A percentile compares a stretch with the other conserved stretches of the same genome.
Conservation (phyloP, 2,888 invertebrate species). For the Sesamia inferens region DNA sequence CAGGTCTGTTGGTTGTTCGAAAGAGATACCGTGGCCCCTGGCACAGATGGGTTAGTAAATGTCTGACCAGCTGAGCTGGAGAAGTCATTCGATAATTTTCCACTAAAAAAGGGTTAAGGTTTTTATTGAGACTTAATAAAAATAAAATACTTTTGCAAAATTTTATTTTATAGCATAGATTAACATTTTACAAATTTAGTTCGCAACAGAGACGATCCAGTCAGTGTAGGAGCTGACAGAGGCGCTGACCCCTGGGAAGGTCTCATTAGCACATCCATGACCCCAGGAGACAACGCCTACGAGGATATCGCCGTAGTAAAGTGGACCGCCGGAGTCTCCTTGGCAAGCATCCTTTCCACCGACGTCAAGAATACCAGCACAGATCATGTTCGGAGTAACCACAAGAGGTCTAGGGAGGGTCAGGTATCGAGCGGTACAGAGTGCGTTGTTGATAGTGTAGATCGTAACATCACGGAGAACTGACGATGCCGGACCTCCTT, state of each 20-base stretch:
- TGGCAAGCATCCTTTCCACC: slow-evolving; percentile 78
- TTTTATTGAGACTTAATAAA: background rate
- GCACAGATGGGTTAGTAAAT: too few relatives aligned
- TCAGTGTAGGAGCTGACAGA: slow-evolving; percentile 75
- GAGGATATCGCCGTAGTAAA: slow-evolving; percentile 76
- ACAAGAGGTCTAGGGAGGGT: slow-evolving; percentile 10
- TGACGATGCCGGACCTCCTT: slow-evolving; percentile 36
- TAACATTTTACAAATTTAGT: background rate
- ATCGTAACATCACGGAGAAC: slow-evolving; percentile 44
- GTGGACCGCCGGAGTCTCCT: slow-evolving; percentile 88
- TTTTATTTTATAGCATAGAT: background rate
- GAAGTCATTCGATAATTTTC: too few relatives aligned
- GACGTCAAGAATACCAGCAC: slow-evolving; percentile 73
- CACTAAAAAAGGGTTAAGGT: background rate
- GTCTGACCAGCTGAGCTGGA: too few relatives aligned
- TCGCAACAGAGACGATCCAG: slow-evolving; percentile 68
- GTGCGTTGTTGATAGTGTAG: slow-evolving; percentile 39
- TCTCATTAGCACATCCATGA: slow-evolving; percentile 81
- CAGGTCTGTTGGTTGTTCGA: too few relatives aligned
- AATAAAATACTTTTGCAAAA: background rate
- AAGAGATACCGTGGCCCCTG: too few relatives aligned
- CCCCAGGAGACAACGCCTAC: slow-evolving; percentile 88
- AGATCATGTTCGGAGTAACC: slow-evolving; percentile 80
- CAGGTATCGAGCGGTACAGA: slow-evolving; percentile 44
- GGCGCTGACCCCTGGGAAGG: slow-evolving; percentile 86